Conservation (phyloP, 2,113 vertebrate genomes). For the Pseudolaguvia tuberculata region DNA sequence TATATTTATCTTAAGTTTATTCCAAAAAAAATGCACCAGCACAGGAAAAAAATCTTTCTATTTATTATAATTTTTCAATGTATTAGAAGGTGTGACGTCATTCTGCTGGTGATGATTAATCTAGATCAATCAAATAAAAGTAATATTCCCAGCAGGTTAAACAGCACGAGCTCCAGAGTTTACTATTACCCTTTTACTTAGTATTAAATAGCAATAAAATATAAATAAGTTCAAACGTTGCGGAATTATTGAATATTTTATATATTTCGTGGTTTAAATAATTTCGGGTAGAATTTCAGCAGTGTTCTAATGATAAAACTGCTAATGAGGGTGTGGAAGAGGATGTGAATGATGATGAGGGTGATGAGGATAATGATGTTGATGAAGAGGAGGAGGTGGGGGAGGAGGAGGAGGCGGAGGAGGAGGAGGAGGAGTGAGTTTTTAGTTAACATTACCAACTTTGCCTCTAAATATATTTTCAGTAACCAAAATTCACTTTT, state of each 20-base stretch:
- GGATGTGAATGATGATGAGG: not conserved
- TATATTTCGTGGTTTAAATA: not conserved
- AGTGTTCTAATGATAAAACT: not conserved
- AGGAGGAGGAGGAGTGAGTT: not conserved
- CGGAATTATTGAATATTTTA: not conserved
- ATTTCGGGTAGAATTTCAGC: not conserved
- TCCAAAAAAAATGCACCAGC: no score
- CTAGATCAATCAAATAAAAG: not conserved
- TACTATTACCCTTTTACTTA: no score
- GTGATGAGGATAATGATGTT: not conserved
- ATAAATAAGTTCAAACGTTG: no score
- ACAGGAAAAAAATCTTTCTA: no score
- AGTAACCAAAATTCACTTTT: not conserved
- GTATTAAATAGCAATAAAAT: no score
- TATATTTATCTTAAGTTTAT: no score
- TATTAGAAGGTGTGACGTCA: no score
- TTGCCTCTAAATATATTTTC: slow-evolving; percentile 25
- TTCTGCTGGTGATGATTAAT: not conserved
- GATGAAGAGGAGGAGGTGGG: no score
- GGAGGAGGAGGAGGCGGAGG: no score
- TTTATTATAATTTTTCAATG: no score
- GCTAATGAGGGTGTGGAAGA: no score
- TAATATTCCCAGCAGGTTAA: not conserved
- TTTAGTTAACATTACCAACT: slow-evolving; percentile 4
- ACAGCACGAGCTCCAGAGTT: not conserved